Evolutionary conservation across 2,888 invertebrate species (phyloP).

Genomic region (Leptura quadrifasciata): DNA sequence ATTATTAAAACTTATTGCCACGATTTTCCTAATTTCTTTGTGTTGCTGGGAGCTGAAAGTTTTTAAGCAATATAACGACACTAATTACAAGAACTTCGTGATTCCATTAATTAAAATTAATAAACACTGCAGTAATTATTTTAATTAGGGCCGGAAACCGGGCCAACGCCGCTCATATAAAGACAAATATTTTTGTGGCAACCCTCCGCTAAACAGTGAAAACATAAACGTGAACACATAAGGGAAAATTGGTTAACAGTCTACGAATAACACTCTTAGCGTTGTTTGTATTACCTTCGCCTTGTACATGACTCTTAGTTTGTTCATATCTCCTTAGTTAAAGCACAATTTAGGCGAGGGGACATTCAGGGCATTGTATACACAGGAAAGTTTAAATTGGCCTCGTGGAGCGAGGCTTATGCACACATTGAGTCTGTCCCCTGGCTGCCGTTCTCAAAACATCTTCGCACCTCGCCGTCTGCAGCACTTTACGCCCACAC

Average conservation of each 20-base stretch:
- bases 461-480: constrained; percentile 33
- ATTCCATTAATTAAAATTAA: no score
- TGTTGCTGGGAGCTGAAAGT: no score
- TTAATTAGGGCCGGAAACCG: no score
- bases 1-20: no score
- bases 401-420: constrained; percentile 15
- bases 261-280: constrained; percentile 29
- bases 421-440: constrained; percentile 30
- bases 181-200: neutral
- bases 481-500: neutral
- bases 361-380: constrained; percentile 24
- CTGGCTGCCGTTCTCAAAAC: constrained; percentile 21
- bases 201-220: neutral
- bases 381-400: constrained; percentile 35
- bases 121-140: no score
- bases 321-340: constrained; percentile 36
- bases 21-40: no score
- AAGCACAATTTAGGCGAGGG: constrained; percentile 27
- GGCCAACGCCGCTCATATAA: neutral
- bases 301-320: constrained; percentile 12
- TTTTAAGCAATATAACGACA: no score
- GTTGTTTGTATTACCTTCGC: constrained; percentile 26
- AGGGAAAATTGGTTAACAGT: constrained; percentile 34
- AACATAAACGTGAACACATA: constrained; percentile 25
- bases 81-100: no score